Conservation (phyloP, 2,888 invertebrate genomes). For the Entomobrya multifasciata region DNA sequence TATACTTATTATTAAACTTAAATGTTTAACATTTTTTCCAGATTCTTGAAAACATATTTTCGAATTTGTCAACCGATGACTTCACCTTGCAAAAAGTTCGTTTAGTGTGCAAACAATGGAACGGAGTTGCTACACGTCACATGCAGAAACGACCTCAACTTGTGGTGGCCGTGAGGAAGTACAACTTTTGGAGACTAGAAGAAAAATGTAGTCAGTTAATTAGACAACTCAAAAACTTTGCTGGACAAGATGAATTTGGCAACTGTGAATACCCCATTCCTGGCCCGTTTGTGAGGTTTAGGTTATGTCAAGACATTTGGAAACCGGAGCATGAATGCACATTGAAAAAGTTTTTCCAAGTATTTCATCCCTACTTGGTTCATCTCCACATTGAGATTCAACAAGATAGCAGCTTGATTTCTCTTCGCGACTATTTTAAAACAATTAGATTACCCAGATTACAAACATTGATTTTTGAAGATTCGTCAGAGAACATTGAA, state of each 20-base stretch:
- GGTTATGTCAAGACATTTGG: slow-evolving; percentile 66
- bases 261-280: slow-evolving; percentile 48
- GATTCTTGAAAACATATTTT: slow-evolving; percentile 64
- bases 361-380: slow-evolving; percentile 61
- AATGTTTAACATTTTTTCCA: not conserved
- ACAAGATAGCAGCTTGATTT: slow-evolving; percentile 64
- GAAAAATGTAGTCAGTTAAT: slow-evolving; percentile 67
- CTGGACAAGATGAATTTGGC: slow-evolving; percentile 44
- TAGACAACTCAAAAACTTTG: slow-evolving; percentile 51
- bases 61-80: slow-evolving; percentile 62
- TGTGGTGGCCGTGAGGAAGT: slow-evolving; percentile 61
- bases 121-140: slow-evolving; percentile 59
- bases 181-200: slow-evolving; percentile 65
- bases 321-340: slow-evolving; percentile 64
- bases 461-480: slow-evolving; percentile 66
- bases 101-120: slow-evolving; percentile 61
- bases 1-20: not conserved
- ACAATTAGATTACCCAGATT: slow-evolving; percentile 59
- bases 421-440: slow-evolving; percentile 62
- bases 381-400: slow-evolving; percentile 66
- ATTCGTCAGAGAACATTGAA: slow-evolving; percentile 49
- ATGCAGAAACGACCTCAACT: slow-evolving; percentile 66
- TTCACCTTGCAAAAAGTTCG: slow-evolving; percentile 57
- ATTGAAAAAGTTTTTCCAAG: slow-evolving; percentile 63
- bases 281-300: slow-evolving; percentile 55